Percentiles rank a stretch among this genome's conserved stretches.
Evolutionary conservation across 2,797 vertebrate species (phyloP).

Genomic region (Steatocranus sp.): DNA sequence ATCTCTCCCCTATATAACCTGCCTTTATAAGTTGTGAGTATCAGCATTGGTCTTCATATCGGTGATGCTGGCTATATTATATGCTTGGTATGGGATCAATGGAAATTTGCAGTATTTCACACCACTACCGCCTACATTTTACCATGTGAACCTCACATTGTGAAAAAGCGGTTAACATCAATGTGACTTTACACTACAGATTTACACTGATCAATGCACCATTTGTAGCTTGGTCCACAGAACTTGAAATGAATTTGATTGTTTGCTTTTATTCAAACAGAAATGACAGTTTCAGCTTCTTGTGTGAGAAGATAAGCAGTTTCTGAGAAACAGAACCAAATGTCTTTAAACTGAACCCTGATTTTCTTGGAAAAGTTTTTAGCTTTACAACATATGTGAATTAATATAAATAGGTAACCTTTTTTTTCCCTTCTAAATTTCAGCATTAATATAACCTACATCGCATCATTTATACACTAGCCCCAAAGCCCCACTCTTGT

Average conservation of each 20-base stretch:
- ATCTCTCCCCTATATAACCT: neutral
- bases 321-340: neutral
- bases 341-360: neutral
- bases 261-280: neutral
- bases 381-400: neutral
- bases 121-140: neutral
- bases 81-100: neutral
- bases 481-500: neutral
- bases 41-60: neutral
- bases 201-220: neutral
- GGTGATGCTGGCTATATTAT: neutral
- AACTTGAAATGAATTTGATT: neutral
- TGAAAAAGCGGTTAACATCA: neutral
- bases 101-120: neutral
- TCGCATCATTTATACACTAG: neutral
- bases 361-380: neutral
- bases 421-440: neutral
- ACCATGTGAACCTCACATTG: neutral
- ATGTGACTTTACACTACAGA: neutral
- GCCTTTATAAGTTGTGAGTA: neutral
- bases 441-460: neutral
- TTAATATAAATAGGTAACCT: neutral
- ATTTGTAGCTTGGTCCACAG: neutral
- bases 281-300: neutral
- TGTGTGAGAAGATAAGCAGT: neutral